Conservation (phyloP, 2,113 vertebrate species). For the Stomatorhinus ivindoensis region DNA sequence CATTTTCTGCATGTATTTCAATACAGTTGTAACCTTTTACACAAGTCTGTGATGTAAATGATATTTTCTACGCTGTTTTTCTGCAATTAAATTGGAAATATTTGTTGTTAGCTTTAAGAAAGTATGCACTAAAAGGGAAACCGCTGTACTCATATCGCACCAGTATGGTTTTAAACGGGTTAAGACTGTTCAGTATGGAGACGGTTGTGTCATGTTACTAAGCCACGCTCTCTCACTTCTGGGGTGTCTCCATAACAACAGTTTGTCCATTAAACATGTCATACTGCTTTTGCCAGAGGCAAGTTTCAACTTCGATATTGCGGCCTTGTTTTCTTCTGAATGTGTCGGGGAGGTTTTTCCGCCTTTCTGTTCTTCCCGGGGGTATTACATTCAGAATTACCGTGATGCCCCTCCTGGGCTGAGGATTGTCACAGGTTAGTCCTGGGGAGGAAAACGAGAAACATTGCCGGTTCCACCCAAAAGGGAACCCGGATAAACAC, state of each 20-base stretch:
- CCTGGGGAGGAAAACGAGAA: background rate
- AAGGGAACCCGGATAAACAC: background rate
- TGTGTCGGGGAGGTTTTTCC: background rate
- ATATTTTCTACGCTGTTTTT: background rate
- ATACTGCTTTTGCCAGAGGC: background rate
- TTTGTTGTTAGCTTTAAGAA: background rate
- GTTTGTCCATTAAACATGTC: conserved; percentile 25
- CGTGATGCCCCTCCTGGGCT: background rate
- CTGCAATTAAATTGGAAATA: background rate
- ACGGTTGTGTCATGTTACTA: conserved; percentile 37
- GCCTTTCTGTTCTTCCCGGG: background rate
- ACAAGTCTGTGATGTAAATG: background rate
- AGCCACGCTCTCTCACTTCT: conserved; percentile 16
- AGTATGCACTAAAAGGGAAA: background rate
- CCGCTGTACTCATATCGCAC: conserved; percentile 13
- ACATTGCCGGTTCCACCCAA: background rate
- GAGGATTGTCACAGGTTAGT: background rate
- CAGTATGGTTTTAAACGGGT: background rate
- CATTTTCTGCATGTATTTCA: background rate
- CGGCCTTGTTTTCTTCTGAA: background rate
- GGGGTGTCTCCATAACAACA: conserved; percentile 38
- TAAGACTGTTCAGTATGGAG: conserved; percentile 33
- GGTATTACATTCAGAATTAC: background rate
- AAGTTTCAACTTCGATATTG: background rate
- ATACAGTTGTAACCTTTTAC: background rate